Evolutionary conservation across 2,888 invertebrate species (phyloP).

Genomic region (Glyphotaelius pellucidus): DNA sequence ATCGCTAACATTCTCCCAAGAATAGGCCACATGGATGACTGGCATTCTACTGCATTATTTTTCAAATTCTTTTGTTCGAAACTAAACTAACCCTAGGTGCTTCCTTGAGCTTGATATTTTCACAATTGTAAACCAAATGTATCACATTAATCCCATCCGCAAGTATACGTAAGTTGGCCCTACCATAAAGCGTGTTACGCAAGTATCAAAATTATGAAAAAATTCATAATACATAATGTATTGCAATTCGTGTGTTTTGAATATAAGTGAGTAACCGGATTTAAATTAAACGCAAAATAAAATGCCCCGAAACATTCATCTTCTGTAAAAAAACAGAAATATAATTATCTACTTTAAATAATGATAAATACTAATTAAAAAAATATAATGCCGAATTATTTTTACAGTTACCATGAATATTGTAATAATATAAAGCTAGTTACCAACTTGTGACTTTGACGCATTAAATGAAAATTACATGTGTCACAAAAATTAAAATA

Average conservation of each 20-base stretch:
- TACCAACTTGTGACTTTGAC: conserved; percentile 39
- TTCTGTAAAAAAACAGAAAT: neutral
- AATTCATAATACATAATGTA: neutral
- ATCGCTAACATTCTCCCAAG: neutral
- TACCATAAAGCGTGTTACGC: neutral
- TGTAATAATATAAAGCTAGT: conserved; percentile 10
- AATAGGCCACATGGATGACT: neutral
- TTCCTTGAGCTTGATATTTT: conserved; percentile 2
- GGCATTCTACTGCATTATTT: neutral
- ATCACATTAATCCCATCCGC: neutral
- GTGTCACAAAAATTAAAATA: neutral
- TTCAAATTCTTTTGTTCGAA: neutral
- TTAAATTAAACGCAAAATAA: neutral
- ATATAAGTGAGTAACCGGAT: neutral
- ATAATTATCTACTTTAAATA: neutral
- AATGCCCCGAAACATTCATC: neutral
- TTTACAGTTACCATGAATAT: conserved; percentile 24
- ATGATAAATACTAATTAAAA: conserved; percentile 7
- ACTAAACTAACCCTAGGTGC: neutral
- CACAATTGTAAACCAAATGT: neutral
- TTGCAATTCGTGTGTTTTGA: neutral
- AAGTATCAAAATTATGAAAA: neutral
- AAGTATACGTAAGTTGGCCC: neutral
- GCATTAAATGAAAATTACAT: neutral
- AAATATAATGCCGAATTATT: conserved; percentile 45